These are phyloP conservation scores for Phylloscopus trochiloides DNA, from an alignment of 2,113 vertebrate species.

Conservation along the genomic window DNA sequence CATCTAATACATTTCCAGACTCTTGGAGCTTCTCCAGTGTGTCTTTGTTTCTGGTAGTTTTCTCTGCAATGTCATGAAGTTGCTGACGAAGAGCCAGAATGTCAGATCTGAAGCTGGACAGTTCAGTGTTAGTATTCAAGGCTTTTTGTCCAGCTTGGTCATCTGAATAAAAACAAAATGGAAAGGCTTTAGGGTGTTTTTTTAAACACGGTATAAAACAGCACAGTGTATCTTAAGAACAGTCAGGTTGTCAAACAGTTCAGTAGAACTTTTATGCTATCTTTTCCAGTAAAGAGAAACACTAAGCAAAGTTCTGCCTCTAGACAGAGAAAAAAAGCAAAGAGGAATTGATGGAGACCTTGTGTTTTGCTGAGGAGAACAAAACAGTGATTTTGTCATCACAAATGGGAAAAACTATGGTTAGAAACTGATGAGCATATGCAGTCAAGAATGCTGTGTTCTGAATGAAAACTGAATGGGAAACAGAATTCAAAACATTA, in stretches of 20 bases:
- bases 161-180: constrained; percentile 63
- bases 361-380: not conserved
- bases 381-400: not conserved
- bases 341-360: not conserved
- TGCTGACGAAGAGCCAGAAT: constrained; percentile 86
- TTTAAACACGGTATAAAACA: not conserved
- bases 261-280: not conserved
- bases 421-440: not conserved
- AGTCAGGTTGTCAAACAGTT: not conserved
- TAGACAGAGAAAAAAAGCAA: not conserved
- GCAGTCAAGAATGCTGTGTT: not conserved
- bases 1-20: constrained; percentile 80
- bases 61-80: constrained; percentile 85
- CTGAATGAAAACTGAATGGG: not conserved
- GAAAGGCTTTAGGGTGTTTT: not conserved
- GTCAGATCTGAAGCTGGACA: constrained; percentile 88
- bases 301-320: not conserved
- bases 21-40: constrained; percentile 86
- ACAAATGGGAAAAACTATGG: not conserved
- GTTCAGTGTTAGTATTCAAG: constrained; percentile 87
- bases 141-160: constrained; percentile 89
- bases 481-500: not conserved
- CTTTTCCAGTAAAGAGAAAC: not conserved
- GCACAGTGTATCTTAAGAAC: not conserved
- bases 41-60: constrained; percentile 85